A percentile compares a stretch with the other conserved stretches of the same genome.
Evolutionary conservation across 2,113 vertebrate genomes (phyloP).

Genomic region (Phycodurus eques): DNA sequence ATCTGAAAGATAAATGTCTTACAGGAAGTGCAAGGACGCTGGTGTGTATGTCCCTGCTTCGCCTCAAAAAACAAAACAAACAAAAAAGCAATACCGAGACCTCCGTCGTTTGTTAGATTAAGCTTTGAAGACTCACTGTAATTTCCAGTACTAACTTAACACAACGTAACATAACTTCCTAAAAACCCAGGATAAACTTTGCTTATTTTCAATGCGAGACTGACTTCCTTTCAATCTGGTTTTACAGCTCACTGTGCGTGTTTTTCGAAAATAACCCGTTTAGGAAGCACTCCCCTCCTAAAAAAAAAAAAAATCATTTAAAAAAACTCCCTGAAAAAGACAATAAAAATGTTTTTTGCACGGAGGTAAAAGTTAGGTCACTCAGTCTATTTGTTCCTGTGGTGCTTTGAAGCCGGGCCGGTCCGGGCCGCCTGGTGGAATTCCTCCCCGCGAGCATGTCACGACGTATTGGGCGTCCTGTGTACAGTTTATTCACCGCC

Average conservation of each 20-base stretch:
- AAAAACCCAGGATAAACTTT: too few species aligned
- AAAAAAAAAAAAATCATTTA: too few species aligned
- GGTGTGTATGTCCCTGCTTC: too few species aligned
- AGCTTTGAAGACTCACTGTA: too few species aligned
- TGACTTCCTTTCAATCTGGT: background rate
- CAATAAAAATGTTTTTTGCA: constrained; percentile 12
- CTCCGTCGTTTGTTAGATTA: too few species aligned
- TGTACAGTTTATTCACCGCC: constrained; percentile 54
- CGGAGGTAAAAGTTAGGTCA: constrained; percentile 23
- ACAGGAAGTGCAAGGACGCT: too few species aligned
- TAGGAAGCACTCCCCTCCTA: background rate
- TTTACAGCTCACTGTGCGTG: background rate
- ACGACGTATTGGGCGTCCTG: constrained; percentile 55
- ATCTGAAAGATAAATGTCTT: too few species aligned
- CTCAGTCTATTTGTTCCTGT: constrained; percentile 34
- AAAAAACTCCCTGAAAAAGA: background rate
- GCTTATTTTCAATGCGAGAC: too few species aligned
- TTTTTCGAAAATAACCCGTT: constrained; percentile 5
- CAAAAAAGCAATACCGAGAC: too few species aligned
- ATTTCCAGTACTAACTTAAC: too few species aligned
- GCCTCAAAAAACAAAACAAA: too few species aligned
- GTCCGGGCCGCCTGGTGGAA: constrained; percentile 29
- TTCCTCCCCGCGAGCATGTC: constrained; percentile 49
- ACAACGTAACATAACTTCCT: too few species aligned
- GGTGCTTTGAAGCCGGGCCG: constrained; percentile 37